These are phyloP conservation scores for Candoia aspera DNA, from an alignment of 2,113 vertebrate species.

Conservation along the genomic window DNA sequence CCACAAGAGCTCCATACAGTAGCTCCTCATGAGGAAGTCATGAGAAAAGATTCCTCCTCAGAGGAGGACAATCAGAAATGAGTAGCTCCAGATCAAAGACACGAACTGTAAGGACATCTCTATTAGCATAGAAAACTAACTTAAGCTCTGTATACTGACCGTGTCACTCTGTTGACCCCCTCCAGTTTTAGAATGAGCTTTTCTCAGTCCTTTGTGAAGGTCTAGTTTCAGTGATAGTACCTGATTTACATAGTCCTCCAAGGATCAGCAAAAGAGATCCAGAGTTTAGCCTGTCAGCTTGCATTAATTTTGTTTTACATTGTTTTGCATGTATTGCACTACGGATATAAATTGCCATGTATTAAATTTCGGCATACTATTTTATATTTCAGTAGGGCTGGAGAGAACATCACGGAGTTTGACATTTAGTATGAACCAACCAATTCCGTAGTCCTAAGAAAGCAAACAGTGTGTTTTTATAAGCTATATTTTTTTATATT, in stretches of 20 bases:
- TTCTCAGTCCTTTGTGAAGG: neutral
- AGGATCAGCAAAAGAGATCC: neutral
- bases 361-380: neutral
- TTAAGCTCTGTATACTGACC: neutral
- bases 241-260: neutral
- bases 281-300: neutral
- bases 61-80: neutral
- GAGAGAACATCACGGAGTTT: neutral
- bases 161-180: neutral
- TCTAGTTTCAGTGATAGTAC: neutral
- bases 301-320: neutral
- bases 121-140: neutral
- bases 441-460: neutral
- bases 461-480: neutral
- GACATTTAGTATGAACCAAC: neutral
- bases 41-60: too few relatives aligned
- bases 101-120: neutral
- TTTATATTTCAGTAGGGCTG: neutral
- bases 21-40: too few relatives aligned
- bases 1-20: too few relatives aligned
- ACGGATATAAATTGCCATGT: neutral
- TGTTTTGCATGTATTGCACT: neutral
- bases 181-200: neutral
- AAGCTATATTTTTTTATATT: neutral
- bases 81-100: too few relatives aligned